Evolutionary conservation across 1,140 invertebrate species (phyloP), one percentile per base, ranked within the genome.

Genomic region (Mactra quadrangularis): DNA sequence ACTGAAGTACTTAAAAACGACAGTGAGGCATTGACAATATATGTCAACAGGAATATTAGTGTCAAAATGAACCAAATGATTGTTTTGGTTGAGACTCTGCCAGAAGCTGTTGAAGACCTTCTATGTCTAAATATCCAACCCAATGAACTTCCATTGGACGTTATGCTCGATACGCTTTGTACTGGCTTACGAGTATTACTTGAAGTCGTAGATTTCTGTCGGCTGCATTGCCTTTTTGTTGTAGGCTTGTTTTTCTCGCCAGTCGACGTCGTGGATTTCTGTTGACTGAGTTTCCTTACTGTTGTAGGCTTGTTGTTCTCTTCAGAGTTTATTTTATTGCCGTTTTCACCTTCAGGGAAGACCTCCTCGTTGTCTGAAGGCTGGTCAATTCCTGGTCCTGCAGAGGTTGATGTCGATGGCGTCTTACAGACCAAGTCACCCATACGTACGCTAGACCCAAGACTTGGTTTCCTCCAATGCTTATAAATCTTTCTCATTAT

Each of bases 41-140:
- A 47, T 17, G 74, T 72, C 13, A 72, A 13, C 29, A 85, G 31
- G 11, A 85, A 66, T 1, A 82, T 71, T 2, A 85, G 33, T 52
- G 81, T 85, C 15, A 79, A 72, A 35, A 82, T 64, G 50, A 77
- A 85, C 68, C 84, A 85, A 17, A 82, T 64, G 2, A 85, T 15
- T n/a, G 71, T 64, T 45, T 76, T 70, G 17, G 27, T 19, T 13
- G 55, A 53, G 6, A 60, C 3, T 35, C 7, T 38, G 15, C 41
- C 38, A 13, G 22, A n/a, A 9, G n/a, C 7, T 13, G 25, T 3
- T 19, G 17, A 15, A 19, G 74, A 62, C 11, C 17, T 41, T 25
- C n/a, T n/a, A 1, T n/a, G 53, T 13, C 53, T 22, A 25, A 35
- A 38, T n/a, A 45, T 19, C 25, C 17, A 35, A 45, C 17, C 17